Percentiles rank a stretch among this genome's conserved stretches.
Evolutionary conservation across 2,113 vertebrate species (phyloP).

Genomic region (Furnarius figulus): DNA sequence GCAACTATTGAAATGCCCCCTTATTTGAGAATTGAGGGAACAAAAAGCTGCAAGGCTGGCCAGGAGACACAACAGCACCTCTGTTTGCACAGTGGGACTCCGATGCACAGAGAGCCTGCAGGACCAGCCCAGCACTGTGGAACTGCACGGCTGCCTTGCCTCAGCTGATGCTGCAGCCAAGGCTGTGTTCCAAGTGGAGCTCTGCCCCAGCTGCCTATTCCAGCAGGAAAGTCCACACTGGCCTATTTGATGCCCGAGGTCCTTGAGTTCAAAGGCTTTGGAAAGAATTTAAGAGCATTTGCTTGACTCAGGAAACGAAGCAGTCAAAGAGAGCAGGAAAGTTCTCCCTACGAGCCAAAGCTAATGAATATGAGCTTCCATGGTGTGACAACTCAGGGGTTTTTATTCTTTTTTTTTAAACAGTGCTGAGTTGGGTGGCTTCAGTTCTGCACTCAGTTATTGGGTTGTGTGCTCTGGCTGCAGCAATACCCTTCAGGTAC

Average conservation of each 20-base stretch:
- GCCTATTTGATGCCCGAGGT: not conserved
- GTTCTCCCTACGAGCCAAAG: not conserved
- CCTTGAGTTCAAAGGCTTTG: not conserved
- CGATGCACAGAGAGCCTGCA: slow-evolving; percentile 45
- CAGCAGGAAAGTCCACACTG: not conserved
- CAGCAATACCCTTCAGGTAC: not conserved
- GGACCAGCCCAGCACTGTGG: not conserved
- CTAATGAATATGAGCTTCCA: not conserved
- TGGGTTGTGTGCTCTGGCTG: not conserved
- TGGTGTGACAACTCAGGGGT: not conserved
- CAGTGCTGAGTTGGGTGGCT: not conserved
- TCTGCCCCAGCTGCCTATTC: not conserved
- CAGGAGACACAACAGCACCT: not conserved
- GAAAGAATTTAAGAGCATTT: not conserved
- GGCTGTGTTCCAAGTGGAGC: not conserved
- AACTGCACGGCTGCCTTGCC: not conserved
- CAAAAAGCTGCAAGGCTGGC: not conserved
- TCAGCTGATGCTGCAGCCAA: not conserved
- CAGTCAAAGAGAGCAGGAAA: not conserved
- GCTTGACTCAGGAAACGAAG: not conserved
- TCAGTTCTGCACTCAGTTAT: not conserved
- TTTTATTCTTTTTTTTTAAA: not conserved
- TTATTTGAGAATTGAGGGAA: not conserved
- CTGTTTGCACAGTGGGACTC: not conserved
- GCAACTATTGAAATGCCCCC: not conserved